Evolutionary conservation across 1,140 invertebrate species (phyloP).

Genomic region (Drosophila ficusphila): DNA sequence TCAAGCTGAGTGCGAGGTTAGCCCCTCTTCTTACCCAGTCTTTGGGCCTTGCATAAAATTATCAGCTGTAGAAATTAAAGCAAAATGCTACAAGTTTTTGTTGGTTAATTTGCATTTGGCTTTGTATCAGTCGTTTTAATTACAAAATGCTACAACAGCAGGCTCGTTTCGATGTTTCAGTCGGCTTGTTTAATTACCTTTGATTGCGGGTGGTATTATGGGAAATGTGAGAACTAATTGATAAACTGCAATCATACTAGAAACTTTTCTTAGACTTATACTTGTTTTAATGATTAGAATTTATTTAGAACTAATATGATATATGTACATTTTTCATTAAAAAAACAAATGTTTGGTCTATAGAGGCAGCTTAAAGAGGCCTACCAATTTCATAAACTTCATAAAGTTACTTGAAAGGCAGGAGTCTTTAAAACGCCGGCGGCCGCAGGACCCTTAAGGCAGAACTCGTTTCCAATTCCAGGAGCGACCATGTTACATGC

Average conservation of each 20-base stretch:
- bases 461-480: constrained; percentile 10
- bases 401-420: background rate
- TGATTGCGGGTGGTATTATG: constrained; percentile 29
- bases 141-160: constrained; percentile 50
- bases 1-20: constrained; percentile 23
- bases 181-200: constrained; percentile 46
- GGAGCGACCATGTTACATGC: constrained; percentile 41
- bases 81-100: constrained; percentile 64
- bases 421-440: constrained; percentile 15
- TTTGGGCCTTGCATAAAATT: constrained; percentile 56
- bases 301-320: too few species aligned
- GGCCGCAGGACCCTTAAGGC: constrained; percentile 20
- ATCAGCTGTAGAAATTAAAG: constrained; percentile 52
- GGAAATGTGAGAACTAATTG: constrained; percentile 23
- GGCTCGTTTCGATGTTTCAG: constrained; percentile 48
- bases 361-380: too few species aligned
- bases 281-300: background rate
- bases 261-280: background rate
- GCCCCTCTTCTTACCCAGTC: constrained; percentile 1
- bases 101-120: constrained; percentile 54
- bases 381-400: constrained; percentile 27
- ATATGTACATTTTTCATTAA: too few species aligned
- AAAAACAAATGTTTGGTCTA: too few species aligned
- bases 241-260: constrained; percentile 22
- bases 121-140: constrained; percentile 57